Percentiles rank a stretch among this genome's conserved stretches.
These are phyloP conservation scores for Tylochromis polylepis DNA, from an alignment of 2,113 vertebrate species.

Conservation along the genomic window DNA sequence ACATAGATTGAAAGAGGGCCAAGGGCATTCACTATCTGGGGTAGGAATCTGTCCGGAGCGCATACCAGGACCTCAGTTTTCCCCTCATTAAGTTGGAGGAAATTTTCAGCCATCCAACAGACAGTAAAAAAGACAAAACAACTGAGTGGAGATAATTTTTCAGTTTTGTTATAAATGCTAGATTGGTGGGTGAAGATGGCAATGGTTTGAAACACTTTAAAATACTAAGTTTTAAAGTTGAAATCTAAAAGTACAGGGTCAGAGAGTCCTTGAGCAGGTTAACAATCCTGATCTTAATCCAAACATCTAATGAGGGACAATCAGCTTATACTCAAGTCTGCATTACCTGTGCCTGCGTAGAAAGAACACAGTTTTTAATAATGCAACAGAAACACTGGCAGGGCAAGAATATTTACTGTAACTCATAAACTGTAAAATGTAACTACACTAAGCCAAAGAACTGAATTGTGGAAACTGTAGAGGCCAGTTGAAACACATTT, in stretches of 20 bases:
- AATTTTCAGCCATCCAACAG: too few species aligned
- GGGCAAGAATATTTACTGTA: not conserved
- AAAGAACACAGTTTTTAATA: not conserved
- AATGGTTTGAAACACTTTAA: not conserved
- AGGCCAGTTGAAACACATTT: not conserved
- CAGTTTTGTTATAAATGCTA: not conserved
- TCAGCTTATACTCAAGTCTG: not conserved
- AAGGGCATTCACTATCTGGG: too few species aligned
- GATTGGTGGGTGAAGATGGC: not conserved
- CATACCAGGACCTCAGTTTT: too few species aligned
- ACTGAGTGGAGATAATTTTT: not conserved
- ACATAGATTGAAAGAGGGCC: too few species aligned
- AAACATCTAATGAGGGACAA: slow-evolving; percentile 25
- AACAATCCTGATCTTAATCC: slow-evolving; percentile 26
- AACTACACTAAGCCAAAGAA: not conserved
- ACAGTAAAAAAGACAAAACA: not conserved
- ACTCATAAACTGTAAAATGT: not conserved
- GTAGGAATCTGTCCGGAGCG: too few species aligned
- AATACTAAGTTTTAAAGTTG: not conserved
- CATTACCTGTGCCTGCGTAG: not conserved
- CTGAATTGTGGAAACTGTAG: not conserved
- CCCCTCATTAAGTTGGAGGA: too few species aligned
- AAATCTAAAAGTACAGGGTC: not conserved
- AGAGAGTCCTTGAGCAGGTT: slow-evolving; percentile 33
- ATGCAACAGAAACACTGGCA: not conserved